Conservation (phyloP, 2,113 vertebrate species). For the Channa argus region DNA sequence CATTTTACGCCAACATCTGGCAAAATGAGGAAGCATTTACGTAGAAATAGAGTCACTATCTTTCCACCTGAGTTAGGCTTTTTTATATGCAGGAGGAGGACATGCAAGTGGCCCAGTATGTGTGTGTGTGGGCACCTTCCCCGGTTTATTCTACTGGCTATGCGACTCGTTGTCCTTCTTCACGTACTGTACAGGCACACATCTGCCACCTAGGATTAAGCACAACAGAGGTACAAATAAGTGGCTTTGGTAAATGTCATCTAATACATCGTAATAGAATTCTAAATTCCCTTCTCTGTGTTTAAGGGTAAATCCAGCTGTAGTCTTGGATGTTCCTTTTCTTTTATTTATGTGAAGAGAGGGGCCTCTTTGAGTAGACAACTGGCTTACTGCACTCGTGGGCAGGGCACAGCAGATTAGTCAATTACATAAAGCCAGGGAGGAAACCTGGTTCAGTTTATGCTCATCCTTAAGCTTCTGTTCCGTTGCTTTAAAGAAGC, state of each 20-base stretch:
- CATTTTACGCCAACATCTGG: slow-evolving; percentile 50
- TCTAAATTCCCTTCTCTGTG: slow-evolving; percentile 50
- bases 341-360: slow-evolving; percentile 71
- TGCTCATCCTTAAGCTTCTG: slow-evolving; percentile 65
- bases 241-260: slow-evolving; percentile 76
- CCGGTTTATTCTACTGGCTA: slow-evolving; percentile 30
- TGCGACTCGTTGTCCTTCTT: slow-evolving; percentile 71
- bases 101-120: slow-evolving; percentile 1
- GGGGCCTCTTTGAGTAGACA: slow-evolving; percentile 63
- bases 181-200: slow-evolving; percentile 74
- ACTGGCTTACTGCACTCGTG: slow-evolving; percentile 73
- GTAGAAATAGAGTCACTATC: slow-evolving; percentile 49
- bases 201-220: slow-evolving; percentile 76
- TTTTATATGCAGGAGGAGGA: slow-evolving; percentile 23
- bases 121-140: background rate
- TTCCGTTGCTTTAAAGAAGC: slow-evolving; percentile 59
- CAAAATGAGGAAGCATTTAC: background rate
- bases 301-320: slow-evolving; percentile 60
- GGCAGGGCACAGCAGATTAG: slow-evolving; percentile 72
- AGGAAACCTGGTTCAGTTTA: slow-evolving; percentile 63
- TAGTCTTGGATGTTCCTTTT: slow-evolving; percentile 20
- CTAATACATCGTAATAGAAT: slow-evolving; percentile 79
- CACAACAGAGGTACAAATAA: slow-evolving; percentile 74
- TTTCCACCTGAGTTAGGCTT: slow-evolving; percentile 41
- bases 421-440: slow-evolving; percentile 75